These are phyloP conservation scores for Eumeta japonica DNA, from an alignment of 1,140 invertebrate genomes.

Conservation along the genomic window DNA sequence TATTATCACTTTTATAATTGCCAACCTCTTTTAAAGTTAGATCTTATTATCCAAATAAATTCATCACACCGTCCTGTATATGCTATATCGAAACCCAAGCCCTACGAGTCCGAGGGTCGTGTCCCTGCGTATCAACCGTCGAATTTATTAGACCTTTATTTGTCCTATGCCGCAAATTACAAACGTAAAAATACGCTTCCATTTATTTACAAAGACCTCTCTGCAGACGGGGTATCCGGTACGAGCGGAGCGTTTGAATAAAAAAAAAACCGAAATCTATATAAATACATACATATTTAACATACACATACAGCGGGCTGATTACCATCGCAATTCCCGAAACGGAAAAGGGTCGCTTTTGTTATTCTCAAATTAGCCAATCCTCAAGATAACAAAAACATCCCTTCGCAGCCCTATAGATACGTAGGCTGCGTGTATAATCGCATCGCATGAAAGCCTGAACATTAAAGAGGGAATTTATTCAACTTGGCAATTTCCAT, in stretches of 20 bases:
- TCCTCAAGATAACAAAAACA: conserved; percentile 58
- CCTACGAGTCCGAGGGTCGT: no score
- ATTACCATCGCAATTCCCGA: conserved; percentile 47
- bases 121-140: no score
- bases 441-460: no score
- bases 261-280: no score
- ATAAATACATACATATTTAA: no score
- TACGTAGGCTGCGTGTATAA: conserved; percentile 42
- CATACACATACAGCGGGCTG: conserved; percentile 30
- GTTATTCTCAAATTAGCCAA: conserved; percentile 58
- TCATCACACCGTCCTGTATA: no score
- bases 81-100: no score
- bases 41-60: no score
- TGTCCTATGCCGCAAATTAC: conserved; percentile 26
- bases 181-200: conserved; percentile 27
- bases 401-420: conserved; percentile 49
- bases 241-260: background rate
- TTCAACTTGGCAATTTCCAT: background rate
- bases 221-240: no score
- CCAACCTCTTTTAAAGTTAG: no score
- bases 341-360: conserved; percentile 38
- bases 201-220: conserved; percentile 17
- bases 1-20: no score
- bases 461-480: background rate
- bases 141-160: conserved; percentile 31